Percentiles rank a stretch among this genome's conserved stretches.
Conservation (phyloP, 2,797 vertebrate species). For the Dermochelys coriacea region DNA sequence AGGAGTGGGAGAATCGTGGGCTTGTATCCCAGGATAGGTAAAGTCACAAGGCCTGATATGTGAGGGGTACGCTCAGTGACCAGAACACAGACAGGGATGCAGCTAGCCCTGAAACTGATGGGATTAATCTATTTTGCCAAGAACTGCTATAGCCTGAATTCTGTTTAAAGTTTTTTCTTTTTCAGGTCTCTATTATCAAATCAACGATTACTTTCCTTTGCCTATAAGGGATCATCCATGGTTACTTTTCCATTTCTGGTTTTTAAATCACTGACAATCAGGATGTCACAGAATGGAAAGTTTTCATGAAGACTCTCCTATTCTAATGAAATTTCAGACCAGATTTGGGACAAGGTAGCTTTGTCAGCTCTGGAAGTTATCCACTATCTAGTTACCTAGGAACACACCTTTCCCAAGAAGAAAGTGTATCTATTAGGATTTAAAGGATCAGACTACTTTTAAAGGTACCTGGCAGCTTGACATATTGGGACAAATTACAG, state of each 20-base stretch:
- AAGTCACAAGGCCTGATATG: no score
- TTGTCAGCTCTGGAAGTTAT: not conserved
- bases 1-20: no score
- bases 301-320: not conserved
- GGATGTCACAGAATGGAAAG: not conserved
- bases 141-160: not conserved
- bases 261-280: not conserved
- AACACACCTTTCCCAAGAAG: not conserved
- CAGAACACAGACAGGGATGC: no score
- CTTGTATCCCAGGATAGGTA: no score
- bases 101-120: not conserved
- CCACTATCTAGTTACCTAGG: not conserved
- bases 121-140: not conserved
- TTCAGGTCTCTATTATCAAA: not conserved
- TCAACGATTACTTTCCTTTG: not conserved
- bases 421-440: not conserved
- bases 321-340: not conserved
- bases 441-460: not conserved
- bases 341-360: not conserved
- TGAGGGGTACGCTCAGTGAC: no score
- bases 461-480: not conserved
- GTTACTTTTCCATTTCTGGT: accelerated
- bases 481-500: not conserved
- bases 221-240: not conserved
- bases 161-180: not conserved